phyloP scores from a whole-genome alignment of 2,888 invertebrate genomes.

The Eristalis pertinax region DNA sequence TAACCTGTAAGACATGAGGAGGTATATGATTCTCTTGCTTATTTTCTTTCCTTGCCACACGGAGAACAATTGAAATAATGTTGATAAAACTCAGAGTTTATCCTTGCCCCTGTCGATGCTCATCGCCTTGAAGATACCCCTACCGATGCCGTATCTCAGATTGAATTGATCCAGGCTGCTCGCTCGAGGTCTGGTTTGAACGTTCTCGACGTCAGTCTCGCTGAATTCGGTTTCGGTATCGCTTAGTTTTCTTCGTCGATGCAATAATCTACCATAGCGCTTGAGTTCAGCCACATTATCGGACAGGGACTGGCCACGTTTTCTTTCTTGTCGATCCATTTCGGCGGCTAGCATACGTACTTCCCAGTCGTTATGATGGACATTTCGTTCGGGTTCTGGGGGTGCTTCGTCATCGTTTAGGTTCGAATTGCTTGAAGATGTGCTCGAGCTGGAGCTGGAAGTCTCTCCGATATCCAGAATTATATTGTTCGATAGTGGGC shows the following conservation, averaged over 20 bases:
- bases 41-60: constrained; percentile 53
- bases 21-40: constrained; percentile 62
- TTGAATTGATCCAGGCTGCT: constrained; percentile 81
- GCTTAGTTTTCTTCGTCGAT: constrained; percentile 79
- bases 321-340: constrained; percentile 84
- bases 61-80: constrained; percentile 62
- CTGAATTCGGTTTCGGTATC: constrained; percentile 80
- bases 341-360: constrained; percentile 90
- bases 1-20: constrained; percentile 68
- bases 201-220: constrained; percentile 77
- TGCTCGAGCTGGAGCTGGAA: constrained; percentile 78
- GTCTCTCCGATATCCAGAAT: constrained; percentile 80
- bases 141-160: constrained; percentile 77
- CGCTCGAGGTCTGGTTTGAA: constrained; percentile 77
- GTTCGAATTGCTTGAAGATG: constrained; percentile 78
- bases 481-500: constrained; percentile 80
- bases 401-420: constrained; percentile 77
- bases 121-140: constrained; percentile 80
- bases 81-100: constrained; percentile 80
- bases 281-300: constrained; percentile 77
- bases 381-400: constrained; percentile 73
- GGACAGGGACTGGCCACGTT: constrained; percentile 78
- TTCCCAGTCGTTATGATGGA: constrained; percentile 87
- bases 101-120: constrained; percentile 81
- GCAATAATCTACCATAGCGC: constrained; percentile 75